Conservation (phyloP, 2,888 invertebrate genomes). For the Hanleya hanleyi region DNA sequence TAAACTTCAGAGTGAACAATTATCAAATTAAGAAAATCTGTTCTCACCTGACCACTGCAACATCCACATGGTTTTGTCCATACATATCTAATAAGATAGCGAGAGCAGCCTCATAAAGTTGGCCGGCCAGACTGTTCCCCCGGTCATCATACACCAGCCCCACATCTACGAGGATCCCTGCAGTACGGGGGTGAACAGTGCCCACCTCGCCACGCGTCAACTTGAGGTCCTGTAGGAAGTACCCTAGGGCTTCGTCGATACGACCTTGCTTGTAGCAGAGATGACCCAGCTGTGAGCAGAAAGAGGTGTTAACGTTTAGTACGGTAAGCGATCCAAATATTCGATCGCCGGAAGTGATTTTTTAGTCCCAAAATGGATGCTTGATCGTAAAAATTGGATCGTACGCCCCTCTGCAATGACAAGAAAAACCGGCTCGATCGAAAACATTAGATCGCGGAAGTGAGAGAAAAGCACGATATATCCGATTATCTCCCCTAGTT, state of each 20-base stretch:
- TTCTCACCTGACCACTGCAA: conserved; percentile 51
- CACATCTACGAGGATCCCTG: conserved; percentile 52
- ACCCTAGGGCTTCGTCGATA: conserved; percentile 54
- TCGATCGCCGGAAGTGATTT: too few species aligned
- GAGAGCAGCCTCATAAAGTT: conserved; percentile 54
- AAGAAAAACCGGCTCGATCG: not conserved
- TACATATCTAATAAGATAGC: conserved; percentile 49
- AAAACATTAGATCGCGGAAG: not conserved
- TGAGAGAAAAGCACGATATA: too few species aligned
- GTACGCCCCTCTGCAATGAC: too few species aligned
- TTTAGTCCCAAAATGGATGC: too few species aligned
- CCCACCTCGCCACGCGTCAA: conserved; percentile 57
- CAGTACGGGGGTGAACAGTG: conserved; percentile 50
- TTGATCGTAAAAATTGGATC: too few species aligned
- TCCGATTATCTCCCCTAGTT: too few species aligned
- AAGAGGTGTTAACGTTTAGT: not conserved
- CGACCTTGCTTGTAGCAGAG: conserved; percentile 54
- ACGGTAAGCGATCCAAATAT: too few species aligned
- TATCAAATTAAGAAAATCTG: too few species aligned
- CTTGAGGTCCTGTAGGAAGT: conserved; percentile 55
- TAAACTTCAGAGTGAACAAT: too few species aligned
- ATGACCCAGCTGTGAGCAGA: conserved; percentile 51
- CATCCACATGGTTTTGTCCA: conserved; percentile 51
- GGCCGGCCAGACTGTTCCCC: conserved; percentile 44
- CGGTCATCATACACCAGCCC: conserved; percentile 58